Conservation (phyloP, 2,888 invertebrate genomes). For the Drosophila nigritarsus region DNA sequence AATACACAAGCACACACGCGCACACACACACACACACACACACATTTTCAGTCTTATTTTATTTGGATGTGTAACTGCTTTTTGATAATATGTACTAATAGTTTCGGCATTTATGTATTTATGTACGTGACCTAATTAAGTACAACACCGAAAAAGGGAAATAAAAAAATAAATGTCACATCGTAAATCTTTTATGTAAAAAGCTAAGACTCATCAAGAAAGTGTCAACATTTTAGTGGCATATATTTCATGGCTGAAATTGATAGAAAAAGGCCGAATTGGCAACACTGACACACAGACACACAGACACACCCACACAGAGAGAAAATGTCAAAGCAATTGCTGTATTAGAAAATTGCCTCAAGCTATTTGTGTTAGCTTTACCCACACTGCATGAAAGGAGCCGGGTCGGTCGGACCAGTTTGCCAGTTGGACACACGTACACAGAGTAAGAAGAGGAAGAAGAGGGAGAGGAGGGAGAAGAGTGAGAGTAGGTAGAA, state of each 20-base stretch:
- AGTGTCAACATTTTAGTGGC: background rate
- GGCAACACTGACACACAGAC: background rate
- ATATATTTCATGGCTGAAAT: background rate
- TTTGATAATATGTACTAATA: background rate
- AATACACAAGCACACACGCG: background rate
- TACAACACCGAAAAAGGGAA: background rate
- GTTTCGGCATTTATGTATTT: background rate
- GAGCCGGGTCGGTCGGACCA: background rate
- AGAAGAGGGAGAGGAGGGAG: background rate
- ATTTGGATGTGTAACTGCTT: background rate
- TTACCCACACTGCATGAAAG: background rate
- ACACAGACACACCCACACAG: background rate
- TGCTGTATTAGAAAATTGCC: conserved; percentile 43
- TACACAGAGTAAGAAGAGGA: background rate
- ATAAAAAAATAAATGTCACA: background rate
- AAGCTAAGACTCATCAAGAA: background rate
- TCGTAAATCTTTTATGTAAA: background rate
- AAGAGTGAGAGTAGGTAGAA: background rate
- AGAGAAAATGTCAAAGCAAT: conserved; percentile 27
- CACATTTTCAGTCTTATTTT: background rate
- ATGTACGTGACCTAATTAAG: background rate
- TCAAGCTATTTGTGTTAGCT: conserved; percentile 34
- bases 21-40: background rate
- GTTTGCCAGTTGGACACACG: conserved; percentile 1
- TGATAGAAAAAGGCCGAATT: background rate